These are phyloP conservation scores for Steatocranus sp. DNA, from an alignment of 2,797 vertebrate genomes.

Conservation along the genomic window DNA sequence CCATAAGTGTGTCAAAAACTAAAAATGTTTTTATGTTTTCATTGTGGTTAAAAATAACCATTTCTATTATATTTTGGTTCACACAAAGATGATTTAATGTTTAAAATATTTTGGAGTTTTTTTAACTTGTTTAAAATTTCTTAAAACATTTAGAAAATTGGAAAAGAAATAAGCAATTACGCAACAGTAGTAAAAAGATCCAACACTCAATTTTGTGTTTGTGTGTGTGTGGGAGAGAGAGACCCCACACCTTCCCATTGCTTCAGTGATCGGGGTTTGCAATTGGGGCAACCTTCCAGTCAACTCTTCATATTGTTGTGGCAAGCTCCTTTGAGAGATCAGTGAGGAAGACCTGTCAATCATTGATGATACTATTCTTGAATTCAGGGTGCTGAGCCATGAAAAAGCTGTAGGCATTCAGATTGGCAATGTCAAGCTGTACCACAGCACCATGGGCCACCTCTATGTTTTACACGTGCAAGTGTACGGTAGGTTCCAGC, in stretches of 20 bases:
- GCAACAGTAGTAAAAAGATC: neutral
- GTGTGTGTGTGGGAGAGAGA: neutral
- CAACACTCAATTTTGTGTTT: neutral
- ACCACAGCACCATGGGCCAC: neutral
- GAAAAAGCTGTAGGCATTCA: neutral
- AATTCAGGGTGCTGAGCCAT: neutral
- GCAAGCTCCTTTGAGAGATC: neutral
- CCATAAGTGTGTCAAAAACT: neutral
- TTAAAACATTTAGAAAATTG: neutral
- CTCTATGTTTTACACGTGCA: neutral
- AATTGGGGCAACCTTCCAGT: neutral
- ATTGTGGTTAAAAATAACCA: neutral
- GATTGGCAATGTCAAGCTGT: neutral
- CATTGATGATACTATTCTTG: neutral
- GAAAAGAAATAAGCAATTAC: neutral
- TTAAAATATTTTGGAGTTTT: neutral
- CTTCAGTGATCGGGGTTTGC: neutral
- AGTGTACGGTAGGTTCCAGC: rapidly evolving
- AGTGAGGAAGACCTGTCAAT: neutral
- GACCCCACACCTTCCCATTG: neutral
- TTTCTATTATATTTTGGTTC: neutral
- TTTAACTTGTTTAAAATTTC: rapidly evolving
- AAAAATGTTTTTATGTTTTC: neutral
- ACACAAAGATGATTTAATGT: neutral
- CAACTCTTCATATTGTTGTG: neutral